phyloP scores from a whole-genome alignment of 1,140 invertebrate species.

The Hyles vespertilio region DNA sequence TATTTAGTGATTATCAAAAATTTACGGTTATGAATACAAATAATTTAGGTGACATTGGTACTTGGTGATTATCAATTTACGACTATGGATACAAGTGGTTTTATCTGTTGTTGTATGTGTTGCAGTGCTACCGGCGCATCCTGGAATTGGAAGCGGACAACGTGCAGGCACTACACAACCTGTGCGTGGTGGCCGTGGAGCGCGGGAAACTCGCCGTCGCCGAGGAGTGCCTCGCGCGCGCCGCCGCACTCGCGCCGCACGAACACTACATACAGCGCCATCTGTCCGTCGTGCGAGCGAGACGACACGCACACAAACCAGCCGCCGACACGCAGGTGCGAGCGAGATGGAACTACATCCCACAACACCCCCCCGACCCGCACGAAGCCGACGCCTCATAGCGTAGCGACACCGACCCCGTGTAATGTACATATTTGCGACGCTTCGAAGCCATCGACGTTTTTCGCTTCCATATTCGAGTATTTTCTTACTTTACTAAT shows the following conservation, averaged over 20 bases:
- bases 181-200: constrained; percentile 97
- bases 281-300: constrained; percentile 87
- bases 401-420: constrained; percentile 14
- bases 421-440: too few relatives aligned
- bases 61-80: not conserved
- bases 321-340: constrained; percentile 36
- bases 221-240: constrained; percentile 88
- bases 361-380: constrained; percentile 63
- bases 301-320: constrained; percentile 67
- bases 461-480: too few relatives aligned
- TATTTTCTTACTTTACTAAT: too few relatives aligned
- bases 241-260: constrained; percentile 86
- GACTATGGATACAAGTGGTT: not conserved
- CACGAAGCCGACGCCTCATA: constrained; percentile 59
- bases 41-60: not conserved
- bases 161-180: constrained; percentile 95
- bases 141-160: constrained; percentile 92
- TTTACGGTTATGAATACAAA: too few relatives aligned
- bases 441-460: too few relatives aligned
- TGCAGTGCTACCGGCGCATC: constrained; percentile 92
- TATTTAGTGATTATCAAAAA: too few relatives aligned
- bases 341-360: constrained; percentile 68
- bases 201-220: constrained; percentile 88
- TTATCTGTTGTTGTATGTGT: not conserved
- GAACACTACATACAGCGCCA: constrained; percentile 95